A percentile compares a stretch with the other conserved stretches of the same genome.
Conservation (phyloP, 2,888 invertebrate species). For the Automeris io region DNA sequence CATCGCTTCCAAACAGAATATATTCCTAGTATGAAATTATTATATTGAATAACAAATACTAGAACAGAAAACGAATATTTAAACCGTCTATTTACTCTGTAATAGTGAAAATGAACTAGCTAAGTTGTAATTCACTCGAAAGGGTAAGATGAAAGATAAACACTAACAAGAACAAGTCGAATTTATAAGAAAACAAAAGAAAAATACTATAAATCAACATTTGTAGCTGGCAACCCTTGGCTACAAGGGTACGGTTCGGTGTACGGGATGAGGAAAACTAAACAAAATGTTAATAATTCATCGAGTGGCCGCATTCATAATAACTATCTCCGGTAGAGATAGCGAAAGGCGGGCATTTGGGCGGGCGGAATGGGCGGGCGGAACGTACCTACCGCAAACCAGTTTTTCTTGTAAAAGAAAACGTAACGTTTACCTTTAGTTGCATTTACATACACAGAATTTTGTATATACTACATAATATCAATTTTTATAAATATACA, state of each 20-base stretch:
- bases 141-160: no score
- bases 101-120: no score
- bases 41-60: no score
- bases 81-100: no score
- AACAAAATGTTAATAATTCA: conserved; percentile 35
- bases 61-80: no score
- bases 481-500: no score
- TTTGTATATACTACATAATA: no score
- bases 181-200: conserved; percentile 1
- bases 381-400: conserved; percentile 2
- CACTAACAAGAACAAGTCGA: not conserved
- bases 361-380: conserved; percentile 20
- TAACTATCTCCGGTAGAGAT: conserved; percentile 18
- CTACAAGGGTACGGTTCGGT: conserved; percentile 19
- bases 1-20: no score
- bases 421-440: not conserved
- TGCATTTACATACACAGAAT: no score
- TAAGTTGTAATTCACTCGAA: no score
- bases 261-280: conserved; percentile 12
- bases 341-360: conserved; percentile 20
- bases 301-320: conserved; percentile 34
- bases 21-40: no score
- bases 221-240: conserved; percentile 18
- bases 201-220: conserved; percentile 15
- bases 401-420: not conserved